Conservation (phyloP, 1,140 invertebrate species). For the Chlorops oryzae region DNA sequence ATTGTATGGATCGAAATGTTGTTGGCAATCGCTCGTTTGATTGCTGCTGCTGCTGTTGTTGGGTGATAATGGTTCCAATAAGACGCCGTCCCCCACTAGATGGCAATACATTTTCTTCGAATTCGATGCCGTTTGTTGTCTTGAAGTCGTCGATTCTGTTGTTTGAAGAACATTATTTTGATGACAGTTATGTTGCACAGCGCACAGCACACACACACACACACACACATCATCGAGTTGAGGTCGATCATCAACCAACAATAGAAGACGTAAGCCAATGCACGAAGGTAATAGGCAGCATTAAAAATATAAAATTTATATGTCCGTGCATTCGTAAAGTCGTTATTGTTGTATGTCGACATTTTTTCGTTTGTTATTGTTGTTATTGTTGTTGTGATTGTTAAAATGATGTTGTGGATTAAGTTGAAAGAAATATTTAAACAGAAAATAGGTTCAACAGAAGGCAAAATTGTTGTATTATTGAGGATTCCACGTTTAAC, state of each 20-base stretch:
- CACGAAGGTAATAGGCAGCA: slow-evolving; percentile 17
- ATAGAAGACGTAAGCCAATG: slow-evolving; percentile 13
- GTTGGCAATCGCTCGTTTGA: slow-evolving; percentile 16
- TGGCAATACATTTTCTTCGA: slow-evolving; percentile 12
- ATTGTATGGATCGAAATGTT: slow-evolving; percentile 19
- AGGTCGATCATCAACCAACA: slow-evolving; percentile 15
- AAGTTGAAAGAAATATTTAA: no score
- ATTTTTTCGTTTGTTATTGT: slow-evolving; percentile 19
- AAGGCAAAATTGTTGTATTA: no score
- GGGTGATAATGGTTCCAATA: slow-evolving; percentile 18
- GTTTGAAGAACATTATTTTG: no score
- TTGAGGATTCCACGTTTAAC: no score
- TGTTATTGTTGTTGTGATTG: slow-evolving; percentile 12
- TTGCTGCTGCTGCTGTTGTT: slow-evolving; percentile 11
- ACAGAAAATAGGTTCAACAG: no score
- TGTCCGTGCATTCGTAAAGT: no score
- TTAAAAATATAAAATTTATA: slow-evolving; percentile 28
- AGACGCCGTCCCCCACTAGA: slow-evolving; percentile 7
- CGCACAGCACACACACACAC: no score
- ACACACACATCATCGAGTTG: background rate
- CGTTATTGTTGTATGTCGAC: no score
- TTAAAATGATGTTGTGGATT: background rate
- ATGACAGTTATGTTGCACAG: no score
- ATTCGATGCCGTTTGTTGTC: slow-evolving; percentile 11
- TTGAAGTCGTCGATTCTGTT: no score